phyloP scores from a whole-genome alignment of 2,888 invertebrate species.

The Caenorhabditis uteleia region DNA sequence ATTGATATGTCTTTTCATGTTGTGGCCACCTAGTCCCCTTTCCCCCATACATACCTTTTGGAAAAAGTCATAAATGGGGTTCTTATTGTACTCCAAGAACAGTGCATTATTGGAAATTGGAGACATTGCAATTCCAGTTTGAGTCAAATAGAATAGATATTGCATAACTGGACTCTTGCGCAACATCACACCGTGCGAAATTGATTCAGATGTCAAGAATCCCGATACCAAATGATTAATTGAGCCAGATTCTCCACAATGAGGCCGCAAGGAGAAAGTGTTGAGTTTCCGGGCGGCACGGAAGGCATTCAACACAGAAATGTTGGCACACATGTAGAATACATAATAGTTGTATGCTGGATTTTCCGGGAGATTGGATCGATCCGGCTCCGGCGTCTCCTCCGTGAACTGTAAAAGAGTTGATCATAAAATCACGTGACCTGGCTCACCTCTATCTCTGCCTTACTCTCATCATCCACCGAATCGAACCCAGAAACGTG shows the following conservation, averaged over 20 bases:
- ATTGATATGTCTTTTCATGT: too few relatives aligned
- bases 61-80: slow-evolving; percentile 85
- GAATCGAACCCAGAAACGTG: slow-evolving; percentile 97
- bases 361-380: slow-evolving; percentile 89
- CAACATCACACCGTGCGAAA: slow-evolving; percentile 92
- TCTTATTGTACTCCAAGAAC: slow-evolving; percentile 97
- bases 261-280: slow-evolving; percentile 91
- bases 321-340: slow-evolving; percentile 97
- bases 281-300: slow-evolving; percentile 75
- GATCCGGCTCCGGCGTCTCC: slow-evolving; percentile 78
- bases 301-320: slow-evolving; percentile 92
- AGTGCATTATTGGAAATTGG: slow-evolving; percentile 97
- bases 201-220: slow-evolving; percentile 95
- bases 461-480: slow-evolving; percentile 99
- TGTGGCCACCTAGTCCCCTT: too few relatives aligned
- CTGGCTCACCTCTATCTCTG: slow-evolving; percentile 95
- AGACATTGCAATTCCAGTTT: slow-evolving; percentile 98
- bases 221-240: slow-evolving; percentile 96
- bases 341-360: slow-evolving; percentile 97
- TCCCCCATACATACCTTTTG: slow-evolving; percentile 38
- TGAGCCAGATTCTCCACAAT: slow-evolving; percentile 97
- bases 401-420: slow-evolving; percentile 76
- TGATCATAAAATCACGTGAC: slow-evolving; percentile 69
- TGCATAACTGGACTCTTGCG: slow-evolving; percentile 95
- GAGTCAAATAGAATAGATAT: slow-evolving; percentile 94